Conservation (phyloP, 53 echinoderm and acorn worm species). For the Henricia sp. region DNA sequence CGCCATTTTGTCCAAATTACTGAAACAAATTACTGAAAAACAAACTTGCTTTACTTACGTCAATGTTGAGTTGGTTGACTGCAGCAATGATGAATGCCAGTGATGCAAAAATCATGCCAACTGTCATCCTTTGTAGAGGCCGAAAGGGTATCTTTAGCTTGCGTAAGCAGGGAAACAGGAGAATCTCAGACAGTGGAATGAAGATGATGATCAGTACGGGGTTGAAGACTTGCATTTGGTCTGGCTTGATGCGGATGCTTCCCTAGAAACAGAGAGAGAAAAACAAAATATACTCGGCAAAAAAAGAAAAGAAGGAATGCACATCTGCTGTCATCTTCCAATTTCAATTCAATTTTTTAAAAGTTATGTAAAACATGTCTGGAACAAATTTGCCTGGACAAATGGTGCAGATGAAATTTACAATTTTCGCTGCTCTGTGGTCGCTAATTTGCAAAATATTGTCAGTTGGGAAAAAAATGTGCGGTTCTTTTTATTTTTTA, state of each 20-base stretch:
- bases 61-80: conserved; percentile 80
- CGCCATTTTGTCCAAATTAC: background rate
- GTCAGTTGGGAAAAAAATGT: too few species aligned
- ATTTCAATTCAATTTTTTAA: too few species aligned
- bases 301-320: background rate
- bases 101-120: conserved; percentile 84
- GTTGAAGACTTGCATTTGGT: conserved; percentile 98
- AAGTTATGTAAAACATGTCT: too few species aligned
- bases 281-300: too few species aligned
- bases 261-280: conserved; percentile 61
- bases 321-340: background rate
- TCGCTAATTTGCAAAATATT: too few species aligned
- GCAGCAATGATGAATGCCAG: conserved; percentile 84
- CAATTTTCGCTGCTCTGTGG: too few species aligned
- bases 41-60: conserved; percentile 89
- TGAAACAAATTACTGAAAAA: too few species aligned
- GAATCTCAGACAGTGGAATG: conserved; percentile 88
- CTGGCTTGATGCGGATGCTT: conserved; percentile 84
- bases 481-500: too few species aligned
- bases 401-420: too few species aligned
- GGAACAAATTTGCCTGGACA: too few species aligned
- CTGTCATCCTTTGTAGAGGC: conserved; percentile 86
- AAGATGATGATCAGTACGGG: conserved; percentile 90
- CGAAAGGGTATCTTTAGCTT: conserved; percentile 82
- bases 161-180: conserved; percentile 79